Conservation (phyloP, 2,797 vertebrate genomes). For the Hippopotamyrus pictus region DNA sequence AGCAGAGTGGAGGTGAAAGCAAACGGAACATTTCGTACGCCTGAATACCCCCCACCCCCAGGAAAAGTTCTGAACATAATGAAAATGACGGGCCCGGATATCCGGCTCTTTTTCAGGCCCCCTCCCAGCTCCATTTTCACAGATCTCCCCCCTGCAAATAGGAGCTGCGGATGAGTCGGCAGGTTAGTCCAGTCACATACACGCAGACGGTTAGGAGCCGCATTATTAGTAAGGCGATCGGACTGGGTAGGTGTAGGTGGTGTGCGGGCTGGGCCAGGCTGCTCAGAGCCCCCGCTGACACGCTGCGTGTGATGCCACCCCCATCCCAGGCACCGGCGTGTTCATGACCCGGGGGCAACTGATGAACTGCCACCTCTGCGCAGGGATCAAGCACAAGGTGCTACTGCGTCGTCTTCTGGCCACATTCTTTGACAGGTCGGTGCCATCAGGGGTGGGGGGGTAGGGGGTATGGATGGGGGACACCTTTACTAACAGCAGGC, state of each 20-base stretch:
- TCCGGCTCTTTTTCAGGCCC: neutral
- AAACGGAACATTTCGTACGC: neutral
- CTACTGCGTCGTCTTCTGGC: conserved; percentile 84
- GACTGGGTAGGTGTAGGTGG: neutral
- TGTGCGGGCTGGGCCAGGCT: neutral
- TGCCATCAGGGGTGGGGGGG: neutral
- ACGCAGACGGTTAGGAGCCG: neutral
- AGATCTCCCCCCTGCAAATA: neutral
- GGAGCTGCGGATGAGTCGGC: neutral
- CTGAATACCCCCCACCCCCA: neutral
- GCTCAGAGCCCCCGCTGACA: neutral
- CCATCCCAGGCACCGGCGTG: conserved; percentile 77
- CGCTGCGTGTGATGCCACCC: neutral
- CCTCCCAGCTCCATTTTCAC: neutral
- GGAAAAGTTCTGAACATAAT: neutral
- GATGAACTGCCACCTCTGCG: conserved; percentile 96
- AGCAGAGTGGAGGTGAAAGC: neutral
- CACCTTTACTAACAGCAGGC: neutral
- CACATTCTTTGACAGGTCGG: conserved; percentile 92
- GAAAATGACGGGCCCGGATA: neutral
- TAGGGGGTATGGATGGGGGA: neutral
- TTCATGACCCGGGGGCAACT: conserved; percentile 94
- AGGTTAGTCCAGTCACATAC: neutral
- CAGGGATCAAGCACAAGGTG: conserved; percentile 94
- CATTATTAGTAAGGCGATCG: neutral